Percentiles rank a stretch among this genome's conserved stretches.
These are phyloP conservation scores for Aurelia aurita DNA, from an alignment of 30 jellyfish, hydroid and myxozoan genomes.

Conservation along the genomic window DNA sequence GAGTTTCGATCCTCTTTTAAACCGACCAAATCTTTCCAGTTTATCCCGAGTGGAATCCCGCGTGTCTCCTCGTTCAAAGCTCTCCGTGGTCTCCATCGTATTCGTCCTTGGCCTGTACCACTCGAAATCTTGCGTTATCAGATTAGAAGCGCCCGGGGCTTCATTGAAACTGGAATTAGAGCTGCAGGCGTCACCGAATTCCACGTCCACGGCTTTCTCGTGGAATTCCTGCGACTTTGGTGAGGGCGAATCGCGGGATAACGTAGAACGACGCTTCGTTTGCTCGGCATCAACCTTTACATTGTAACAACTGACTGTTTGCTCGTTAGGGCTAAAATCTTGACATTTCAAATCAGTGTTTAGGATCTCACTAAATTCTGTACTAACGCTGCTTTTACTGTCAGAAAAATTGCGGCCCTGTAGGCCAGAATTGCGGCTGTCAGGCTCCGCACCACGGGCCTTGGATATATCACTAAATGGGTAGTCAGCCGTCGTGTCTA, in stretches of 20 bases:
- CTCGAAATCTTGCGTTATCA: conserved; percentile 59
- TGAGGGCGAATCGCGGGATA: conserved; percentile 27
- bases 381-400: neutral
- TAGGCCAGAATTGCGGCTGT: neutral
- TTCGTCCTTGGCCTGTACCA: conserved; percentile 48
- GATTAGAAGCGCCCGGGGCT: conserved; percentile 9
- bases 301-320: conserved; percentile 29
- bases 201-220: conserved; percentile 54
- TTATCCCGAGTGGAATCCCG: conserved; percentile 50
- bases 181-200: neutral
- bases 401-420: neutral
- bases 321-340: neutral
- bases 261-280: neutral
- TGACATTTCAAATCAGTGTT: neutral
- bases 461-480: neutral
- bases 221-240: conserved; percentile 28
- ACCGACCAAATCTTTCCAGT: conserved; percentile 60
- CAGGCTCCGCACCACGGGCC: neutral
- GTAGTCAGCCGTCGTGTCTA: conserved; percentile 1
- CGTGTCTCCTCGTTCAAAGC: conserved; percentile 28
- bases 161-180: conserved; percentile 3
- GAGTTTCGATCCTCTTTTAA: conserved; percentile 63
- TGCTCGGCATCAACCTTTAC: neutral
- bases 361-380: neutral
- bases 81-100: neutral